phyloP scores from a whole-genome alignment of 2,888 invertebrate genomes.

The Ceramica pisi region DNA sequence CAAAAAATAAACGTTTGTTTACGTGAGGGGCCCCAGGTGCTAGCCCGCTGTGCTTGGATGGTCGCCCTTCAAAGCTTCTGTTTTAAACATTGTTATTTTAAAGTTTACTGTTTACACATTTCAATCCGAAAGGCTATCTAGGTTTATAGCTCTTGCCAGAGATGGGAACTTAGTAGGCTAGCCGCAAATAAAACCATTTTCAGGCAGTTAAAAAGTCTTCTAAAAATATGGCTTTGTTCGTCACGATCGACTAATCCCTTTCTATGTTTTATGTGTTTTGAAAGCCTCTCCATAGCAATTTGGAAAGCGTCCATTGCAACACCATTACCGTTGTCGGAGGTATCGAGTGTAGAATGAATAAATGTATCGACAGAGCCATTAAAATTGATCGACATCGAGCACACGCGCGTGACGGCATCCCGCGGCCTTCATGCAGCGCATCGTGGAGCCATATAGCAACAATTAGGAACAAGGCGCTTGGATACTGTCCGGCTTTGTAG shows the following conservation, averaged over 20 bases:
- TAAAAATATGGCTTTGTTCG: not conserved
- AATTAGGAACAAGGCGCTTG: constrained; percentile 57
- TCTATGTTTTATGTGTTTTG: constrained; percentile 12
- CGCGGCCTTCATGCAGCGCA: constrained; percentile 73
- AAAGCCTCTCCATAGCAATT: constrained; percentile 54
- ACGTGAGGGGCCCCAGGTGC: constrained; percentile 50
- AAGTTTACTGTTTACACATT: not conserved
- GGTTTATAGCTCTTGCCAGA: not conserved
- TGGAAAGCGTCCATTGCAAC: constrained; percentile 72
- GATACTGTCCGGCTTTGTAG: constrained; percentile 36
- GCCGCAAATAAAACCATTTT: not conserved
- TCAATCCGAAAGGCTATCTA: not conserved
- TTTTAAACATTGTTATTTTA: constrained; percentile 13
- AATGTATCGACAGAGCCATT: constrained; percentile 74
- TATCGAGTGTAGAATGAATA: constrained; percentile 70
- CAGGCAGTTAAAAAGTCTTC: not conserved
- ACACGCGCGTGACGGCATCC: constrained; percentile 78
- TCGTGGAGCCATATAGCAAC: constrained; percentile 63
- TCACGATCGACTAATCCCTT: not conserved
- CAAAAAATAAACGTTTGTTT: constrained; percentile 47
- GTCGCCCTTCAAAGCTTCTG: constrained; percentile 16
- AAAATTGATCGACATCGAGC: constrained; percentile 79
- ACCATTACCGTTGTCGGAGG: constrained; percentile 67
- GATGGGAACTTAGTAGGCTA: not conserved
- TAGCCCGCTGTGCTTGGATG: constrained; percentile 23